phyloP scores from a whole-genome alignment of 2,797 vertebrate species.

The Phataginus tricuspis region DNA sequence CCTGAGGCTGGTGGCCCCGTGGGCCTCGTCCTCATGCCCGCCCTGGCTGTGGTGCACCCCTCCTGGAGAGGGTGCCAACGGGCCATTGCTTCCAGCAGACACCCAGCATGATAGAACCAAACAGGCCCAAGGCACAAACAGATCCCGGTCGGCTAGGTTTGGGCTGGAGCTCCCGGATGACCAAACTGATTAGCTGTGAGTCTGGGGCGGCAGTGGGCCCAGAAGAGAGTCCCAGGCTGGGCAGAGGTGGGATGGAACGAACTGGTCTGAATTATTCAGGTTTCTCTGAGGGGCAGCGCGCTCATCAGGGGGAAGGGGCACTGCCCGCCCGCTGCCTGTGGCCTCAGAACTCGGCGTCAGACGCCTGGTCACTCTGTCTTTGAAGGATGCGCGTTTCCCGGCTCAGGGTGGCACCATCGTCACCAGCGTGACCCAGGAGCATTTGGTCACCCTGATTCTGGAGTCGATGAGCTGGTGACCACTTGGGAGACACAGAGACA shows the following conservation, averaged over 20 bases:
- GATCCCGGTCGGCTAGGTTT: no score
- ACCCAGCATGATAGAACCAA: background rate
- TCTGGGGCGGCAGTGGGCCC: no score
- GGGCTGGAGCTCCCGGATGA: no score
- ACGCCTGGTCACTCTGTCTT: accelerated
- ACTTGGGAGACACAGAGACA: background rate
- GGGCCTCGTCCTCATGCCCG: background rate
- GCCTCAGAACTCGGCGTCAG: background rate
- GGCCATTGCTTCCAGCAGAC: background rate
- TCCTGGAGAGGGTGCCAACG: background rate
- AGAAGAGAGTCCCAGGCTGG: no score
- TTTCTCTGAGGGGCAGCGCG: background rate
- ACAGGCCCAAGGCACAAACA: no score
- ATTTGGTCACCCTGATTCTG: accelerated
- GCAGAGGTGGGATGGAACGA: no score
- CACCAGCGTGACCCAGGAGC: accelerated
- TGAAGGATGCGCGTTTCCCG: background rate
- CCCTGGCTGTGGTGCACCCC: accelerated
- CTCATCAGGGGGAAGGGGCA: no score
- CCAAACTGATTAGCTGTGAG: no score
- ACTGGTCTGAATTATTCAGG: no score
- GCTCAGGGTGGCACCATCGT: background rate
- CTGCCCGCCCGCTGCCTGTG: background rate
- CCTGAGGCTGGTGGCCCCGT: background rate
- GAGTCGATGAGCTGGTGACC: background rate